Conservation (phyloP, 2,797 vertebrate species). For the Psittacula echo region DNA sequence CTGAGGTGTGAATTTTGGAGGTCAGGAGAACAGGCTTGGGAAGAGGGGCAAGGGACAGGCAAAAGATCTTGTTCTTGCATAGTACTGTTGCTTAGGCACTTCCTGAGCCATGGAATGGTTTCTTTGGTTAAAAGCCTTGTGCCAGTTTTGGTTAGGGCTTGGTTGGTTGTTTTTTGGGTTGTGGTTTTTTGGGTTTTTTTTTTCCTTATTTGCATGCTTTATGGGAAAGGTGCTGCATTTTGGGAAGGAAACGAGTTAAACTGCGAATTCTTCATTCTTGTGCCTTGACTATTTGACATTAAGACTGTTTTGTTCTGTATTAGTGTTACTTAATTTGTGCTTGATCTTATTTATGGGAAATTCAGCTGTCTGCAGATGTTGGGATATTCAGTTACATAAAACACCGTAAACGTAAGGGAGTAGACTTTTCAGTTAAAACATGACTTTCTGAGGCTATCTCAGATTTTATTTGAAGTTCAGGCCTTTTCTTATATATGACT, state of each 20-base stretch:
- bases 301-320: neutral
- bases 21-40: neutral
- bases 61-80: neutral
- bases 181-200: neutral
- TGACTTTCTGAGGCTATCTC: neutral
- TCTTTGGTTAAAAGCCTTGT: neutral
- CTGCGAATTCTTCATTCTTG: neutral
- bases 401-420: neutral
- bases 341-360: neutral
- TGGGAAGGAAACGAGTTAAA: neutral
- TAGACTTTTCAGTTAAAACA: neutral
- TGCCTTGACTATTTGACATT: neutral
- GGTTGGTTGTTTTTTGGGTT: neutral
- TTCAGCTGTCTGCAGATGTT: neutral
- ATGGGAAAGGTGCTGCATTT: neutral
- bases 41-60: neutral
- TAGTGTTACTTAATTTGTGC: neutral
- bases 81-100: accelerated
- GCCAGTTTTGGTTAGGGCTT: neutral
- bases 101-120: neutral
- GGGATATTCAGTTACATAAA: neutral
- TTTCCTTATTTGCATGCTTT: neutral
- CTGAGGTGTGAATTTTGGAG: neutral
- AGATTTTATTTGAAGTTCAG: neutral
- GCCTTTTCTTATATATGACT: neutral